Evolutionary conservation across 2,797 vertebrate species (phyloP).

Genomic region (Pteronotus mesoamericanus): DNA sequence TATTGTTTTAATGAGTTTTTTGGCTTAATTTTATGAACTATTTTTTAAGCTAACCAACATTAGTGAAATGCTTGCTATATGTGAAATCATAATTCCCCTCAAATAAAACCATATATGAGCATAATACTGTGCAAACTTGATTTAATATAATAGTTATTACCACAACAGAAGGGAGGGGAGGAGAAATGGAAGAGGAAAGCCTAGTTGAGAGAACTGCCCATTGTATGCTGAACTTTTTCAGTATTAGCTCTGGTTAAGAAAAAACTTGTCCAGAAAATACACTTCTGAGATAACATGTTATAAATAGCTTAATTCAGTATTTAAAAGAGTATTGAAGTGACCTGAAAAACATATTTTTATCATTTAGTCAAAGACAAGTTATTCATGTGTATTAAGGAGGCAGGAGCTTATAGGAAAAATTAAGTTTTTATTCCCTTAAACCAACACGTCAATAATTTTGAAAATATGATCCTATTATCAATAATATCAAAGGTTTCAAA

Average conservation of each 20-base stretch:
- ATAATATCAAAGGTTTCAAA: slow-evolving; percentile 33
- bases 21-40: not conserved
- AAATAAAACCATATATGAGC: not conserved
- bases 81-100: slow-evolving; percentile 3
- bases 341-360: not conserved
- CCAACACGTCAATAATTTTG: not conserved
- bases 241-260: not conserved
- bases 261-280: not conserved
- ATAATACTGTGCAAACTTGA: not conserved
- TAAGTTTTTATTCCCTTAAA: not conserved
- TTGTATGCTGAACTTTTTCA: not conserved
- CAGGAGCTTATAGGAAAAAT: not conserved
- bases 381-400: not conserved
- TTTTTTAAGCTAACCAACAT: not conserved
- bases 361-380: not conserved
- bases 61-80: not conserved
- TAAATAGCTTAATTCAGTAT: not conserved
- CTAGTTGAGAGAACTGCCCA: not conserved
- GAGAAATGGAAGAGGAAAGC: not conserved
- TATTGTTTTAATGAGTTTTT: not conserved
- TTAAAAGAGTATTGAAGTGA: not conserved
- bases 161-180: not conserved
- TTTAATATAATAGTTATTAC: not conserved
- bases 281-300: not conserved
- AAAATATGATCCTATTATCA: not conserved